phyloP scores from a whole-genome alignment of 2,888 invertebrate genomes.

The Crossocerus cetratus region DNA sequence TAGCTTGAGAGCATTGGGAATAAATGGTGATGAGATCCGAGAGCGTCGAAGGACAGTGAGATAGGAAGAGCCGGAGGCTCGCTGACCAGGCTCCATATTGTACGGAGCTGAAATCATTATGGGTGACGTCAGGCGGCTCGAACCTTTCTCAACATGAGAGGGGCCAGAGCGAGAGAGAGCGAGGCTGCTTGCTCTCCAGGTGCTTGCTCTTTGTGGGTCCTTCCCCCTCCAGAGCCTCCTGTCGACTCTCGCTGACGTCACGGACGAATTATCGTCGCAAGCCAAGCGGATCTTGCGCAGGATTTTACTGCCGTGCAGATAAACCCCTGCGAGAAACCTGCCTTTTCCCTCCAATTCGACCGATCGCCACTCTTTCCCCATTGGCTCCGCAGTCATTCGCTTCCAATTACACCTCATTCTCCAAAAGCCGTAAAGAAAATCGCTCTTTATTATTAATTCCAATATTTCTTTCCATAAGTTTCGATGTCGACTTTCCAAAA shows the following conservation, averaged over 20 bases:
- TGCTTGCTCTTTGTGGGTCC: constrained; percentile 12
- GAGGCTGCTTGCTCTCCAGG: constrained; percentile 19
- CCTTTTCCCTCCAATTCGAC: constrained; percentile 4
- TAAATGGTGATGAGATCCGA: too few species aligned
- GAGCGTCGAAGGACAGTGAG: too few species aligned
- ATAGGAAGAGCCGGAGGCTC: too few species aligned
- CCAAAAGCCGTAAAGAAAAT: too few species aligned
- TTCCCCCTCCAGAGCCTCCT: not conserved
- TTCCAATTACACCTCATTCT: too few species aligned
- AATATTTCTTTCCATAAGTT: too few species aligned
- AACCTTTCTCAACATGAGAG: constrained; percentile 42
- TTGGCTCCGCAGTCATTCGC: too few species aligned
- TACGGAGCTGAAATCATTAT: constrained; percentile 13
- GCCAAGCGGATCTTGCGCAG: constrained; percentile 44
- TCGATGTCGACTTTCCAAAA: too few species aligned
- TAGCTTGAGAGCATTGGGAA: too few species aligned
- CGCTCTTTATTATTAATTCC: too few species aligned
- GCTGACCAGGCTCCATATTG: constrained; percentile 4
- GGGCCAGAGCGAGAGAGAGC: too few species aligned
- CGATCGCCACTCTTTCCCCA: too few species aligned
- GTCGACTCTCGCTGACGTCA: constrained; percentile 31
- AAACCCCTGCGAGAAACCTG: not conserved
- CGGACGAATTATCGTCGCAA: constrained; percentile 30
- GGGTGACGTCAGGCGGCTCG: constrained; percentile 23
- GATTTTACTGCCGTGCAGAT: constrained; percentile 1